Conservation (phyloP, 92 coral and sea anemone genomes). For the Parazoanthus swiftii region DNA sequence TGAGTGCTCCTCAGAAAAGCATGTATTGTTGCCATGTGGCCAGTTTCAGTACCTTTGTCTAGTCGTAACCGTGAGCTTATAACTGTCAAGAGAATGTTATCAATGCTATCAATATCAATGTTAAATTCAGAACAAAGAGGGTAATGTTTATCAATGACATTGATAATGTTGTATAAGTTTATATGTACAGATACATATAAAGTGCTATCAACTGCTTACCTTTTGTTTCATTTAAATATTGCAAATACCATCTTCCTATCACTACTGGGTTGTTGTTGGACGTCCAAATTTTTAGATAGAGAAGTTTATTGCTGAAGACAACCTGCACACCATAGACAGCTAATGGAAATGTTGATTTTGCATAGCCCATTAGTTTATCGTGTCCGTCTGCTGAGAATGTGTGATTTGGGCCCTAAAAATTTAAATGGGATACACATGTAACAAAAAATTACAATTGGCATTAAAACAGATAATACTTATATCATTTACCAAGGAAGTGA, state of each 20-base stretch:
- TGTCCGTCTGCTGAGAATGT: too few species aligned
- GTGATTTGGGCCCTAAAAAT: too few species aligned
- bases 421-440: too few species aligned
- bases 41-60: conserved; percentile 75
- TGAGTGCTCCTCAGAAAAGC: conserved; percentile 52
- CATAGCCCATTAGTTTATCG: too few species aligned
- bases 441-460: too few species aligned
- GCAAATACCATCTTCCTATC: conserved; percentile 56
- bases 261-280: conserved; percentile 58
- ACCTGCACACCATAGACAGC: conserved; percentile 68
- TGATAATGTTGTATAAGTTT: neutral
- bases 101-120: neutral
- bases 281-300: conserved; percentile 57
- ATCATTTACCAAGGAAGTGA: neutral
- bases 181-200: neutral
- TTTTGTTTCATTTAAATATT: conserved; percentile 45
- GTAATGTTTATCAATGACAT: neutral
- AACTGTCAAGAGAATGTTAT: conserved; percentile 41
- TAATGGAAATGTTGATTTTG: too few species aligned
- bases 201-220: conserved; percentile 22
- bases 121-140: too few species aligned
- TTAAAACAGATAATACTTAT: neutral
- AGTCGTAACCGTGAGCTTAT: conserved; percentile 66
- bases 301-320: conserved; percentile 53
- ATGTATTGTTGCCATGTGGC: conserved; percentile 26